Base-by-base conservation (phyloP, 1,140 invertebrate species). In the Lepidurus couesii region DNA sequence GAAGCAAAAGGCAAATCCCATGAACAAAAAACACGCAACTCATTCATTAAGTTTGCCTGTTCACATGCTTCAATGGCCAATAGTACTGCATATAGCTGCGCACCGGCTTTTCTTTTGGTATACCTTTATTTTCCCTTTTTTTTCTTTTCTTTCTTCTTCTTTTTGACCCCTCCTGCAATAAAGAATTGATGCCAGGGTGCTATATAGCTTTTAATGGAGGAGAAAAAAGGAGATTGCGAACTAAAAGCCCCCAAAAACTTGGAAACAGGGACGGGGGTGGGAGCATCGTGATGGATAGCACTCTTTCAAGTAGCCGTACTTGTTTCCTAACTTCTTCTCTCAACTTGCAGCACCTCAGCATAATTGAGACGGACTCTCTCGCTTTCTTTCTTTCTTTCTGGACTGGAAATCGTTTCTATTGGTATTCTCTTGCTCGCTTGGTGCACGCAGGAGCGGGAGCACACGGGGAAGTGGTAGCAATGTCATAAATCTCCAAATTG, bases 1-100 rank as follows among this genome's bases (percentile, higher is more conserved):
- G 21, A 13, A 65, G 53, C 53, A 65, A 65, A 65, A 21, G 53
- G 13, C 53, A 65, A 65, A 65, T 65, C n/a, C 53, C 53, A 21
- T 21, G 53, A 65, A 65, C 53, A 65, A 65, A 65, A 34, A 65
- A 65, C 53, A 65, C 53, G 53, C 53, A 65, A 65, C n/a, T 65
- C 53, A 65, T 65, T 65, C 53, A 65, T 65, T 65, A 65, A 65
- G 16, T 34, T 21, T 65, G 16, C 53, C 53, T 16, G 53, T 65
- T 65, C 53, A 65, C 53, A 65, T 65, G 53, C 21, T 65, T n/a
- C 53, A 65, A 65, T 65, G 53, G n/a, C 53, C 13, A 65, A 65
- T 65, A 21, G 16, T 65, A 24, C 24, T 24, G 24, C 1, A 65
- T 21, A 65, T 65, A 65, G 16, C 53, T 21, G 21, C 16, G 53